Evolutionary conservation across 2,797 vertebrate genomes (phyloP), one percentile per base, ranked within the genome.

Genomic region (Microctenopoma lineatum): DNA sequence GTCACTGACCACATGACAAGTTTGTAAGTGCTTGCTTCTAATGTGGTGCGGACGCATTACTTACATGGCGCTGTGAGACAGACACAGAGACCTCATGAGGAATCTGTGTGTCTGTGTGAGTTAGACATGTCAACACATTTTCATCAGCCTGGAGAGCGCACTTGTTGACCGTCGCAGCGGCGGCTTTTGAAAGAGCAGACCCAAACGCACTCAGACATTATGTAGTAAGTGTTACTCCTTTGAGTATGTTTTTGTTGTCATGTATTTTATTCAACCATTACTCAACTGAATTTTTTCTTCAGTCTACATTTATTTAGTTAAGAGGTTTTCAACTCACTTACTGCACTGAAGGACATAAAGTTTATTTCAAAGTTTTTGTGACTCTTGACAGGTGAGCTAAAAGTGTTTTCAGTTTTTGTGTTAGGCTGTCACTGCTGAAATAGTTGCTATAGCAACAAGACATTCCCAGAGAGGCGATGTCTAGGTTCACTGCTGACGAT

Each of bases 391-490:
- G 15, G 9, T 16, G 45, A 59, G 47, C 26, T 18, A 11, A 39
- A 61, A 55, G 66, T 58, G 16, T 44, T 44, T 44, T 44, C 42
- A 42, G 12, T 42, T 42, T 42, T 42, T 5, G 10, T 14, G 14
- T 12, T 25, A 52, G 59, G 54, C 61, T 72, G 69, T 89, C 63
- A 80, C 68, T 61, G 42, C 72, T 73, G 73, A 34, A 60, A 51
- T 71, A 21, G 86, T 91, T 78, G 87, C 89, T 85, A 90, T 90
- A 80, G 90, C 75, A 83, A 91, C 86, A 77, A 75, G 73, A 81
- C 76, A 77, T 70, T 77, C 61, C 57, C 72, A 66, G 71, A 81
- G 86, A 69, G 57, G 70, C 75, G 48, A 68, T 79, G 68, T 80
- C 78, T 38, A 38, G 44, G 42, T 77, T 84, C 45, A 36, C 29